Evolutionary conservation across 2,888 invertebrate species (phyloP), one percentile per base, ranked within the genome.

Genomic region (Troilus luridus): DNA sequence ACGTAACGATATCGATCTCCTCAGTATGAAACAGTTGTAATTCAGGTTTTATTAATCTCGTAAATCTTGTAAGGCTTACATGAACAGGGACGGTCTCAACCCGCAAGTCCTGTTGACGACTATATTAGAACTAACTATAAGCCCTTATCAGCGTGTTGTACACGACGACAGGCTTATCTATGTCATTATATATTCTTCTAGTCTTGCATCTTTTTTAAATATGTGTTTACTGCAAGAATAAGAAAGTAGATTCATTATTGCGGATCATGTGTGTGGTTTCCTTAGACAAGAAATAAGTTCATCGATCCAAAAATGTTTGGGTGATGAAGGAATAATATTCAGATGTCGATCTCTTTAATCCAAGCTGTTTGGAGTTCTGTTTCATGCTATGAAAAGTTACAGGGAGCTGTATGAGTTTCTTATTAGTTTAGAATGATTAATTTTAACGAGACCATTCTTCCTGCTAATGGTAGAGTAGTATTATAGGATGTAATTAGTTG

Each of bases 21-120:
- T 77, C 77, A 27, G 77, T 77, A 77, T 77, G 77, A 54, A 54
- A 41, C 77, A 77, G 77, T 54, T 41, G 27, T 77, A 77, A 77
- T 77, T 77, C 77, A 77, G 41, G 41, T 77, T 77, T 77, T 77
- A 77, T 27, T 77, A 64, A 64, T 64, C 64, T 64, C 64, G n/a
- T 64, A 64, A n/a, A 77, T 77, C 77, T 77, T 77, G 17, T 41
- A 41, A 41, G 41, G 77, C 77, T 77, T 77, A 77, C 77, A 77
- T 54, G 77, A 77, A 54, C 19, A 77, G 77, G 41, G 77, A 77
- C 77, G 41, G 27, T 77, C 77, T 19, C 77, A 19, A 77, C 77
- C 8, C 27, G 77, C 41, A 77, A 77, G 21, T 41, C 41, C 41
- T 77, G 77, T 77, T 77, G 77, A 77, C 77, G 77, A 41, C 77